Base-by-base conservation (phyloP, 2,888 invertebrate species). In the Andrena marginata region DNA sequence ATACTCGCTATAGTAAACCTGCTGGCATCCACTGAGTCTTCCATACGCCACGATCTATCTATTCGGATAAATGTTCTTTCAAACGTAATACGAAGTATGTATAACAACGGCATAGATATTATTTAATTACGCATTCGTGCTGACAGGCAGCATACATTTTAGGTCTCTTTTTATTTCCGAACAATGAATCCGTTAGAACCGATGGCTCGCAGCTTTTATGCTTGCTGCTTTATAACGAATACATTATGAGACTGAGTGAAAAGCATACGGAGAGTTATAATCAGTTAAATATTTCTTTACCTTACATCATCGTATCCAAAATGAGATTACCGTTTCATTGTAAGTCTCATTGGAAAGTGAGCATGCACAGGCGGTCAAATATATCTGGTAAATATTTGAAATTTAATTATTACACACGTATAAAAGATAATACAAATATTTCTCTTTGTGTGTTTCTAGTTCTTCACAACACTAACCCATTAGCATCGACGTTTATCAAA, bases 31-130 rank as follows among this genome's bases (percentile, higher is more conserved):
- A 95, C 95, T 94, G 96, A 92, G 94, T 89, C 95, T 92, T 85
- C 95, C 93, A 91, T 96, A 91, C 93, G 96, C 93, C 88, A 95
- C 93, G 91, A 96, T 94, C 92, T 97, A 92, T 93, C 96, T 91
- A 88, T 94, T 92, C 80, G 94, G 94, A 84, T 91, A 92, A 90
- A 95, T 59, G 87, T 95, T 26, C 93, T 94, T 73, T 94, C 93
- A 74, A 94, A 94, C 85, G 92, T 95, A 82, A 89, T 95, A 62
- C 93, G 95, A 93, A 95, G 95, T 95, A 89, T 81, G 91, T 86
- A 81, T 63, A 76, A 20, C 6, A 54, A 72, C 49, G 60, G 49
- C 62, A 70, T 77, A 0, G n/a, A 59, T 23, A 23, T 70, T 56
- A 54, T 75, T 29, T 67, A 54, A 48, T 69, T 51, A 29, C 23